These are phyloP conservation scores for Rhyacichthys aspro DNA, from an alignment of 2,797 vertebrate species.

Conservation along the genomic window DNA sequence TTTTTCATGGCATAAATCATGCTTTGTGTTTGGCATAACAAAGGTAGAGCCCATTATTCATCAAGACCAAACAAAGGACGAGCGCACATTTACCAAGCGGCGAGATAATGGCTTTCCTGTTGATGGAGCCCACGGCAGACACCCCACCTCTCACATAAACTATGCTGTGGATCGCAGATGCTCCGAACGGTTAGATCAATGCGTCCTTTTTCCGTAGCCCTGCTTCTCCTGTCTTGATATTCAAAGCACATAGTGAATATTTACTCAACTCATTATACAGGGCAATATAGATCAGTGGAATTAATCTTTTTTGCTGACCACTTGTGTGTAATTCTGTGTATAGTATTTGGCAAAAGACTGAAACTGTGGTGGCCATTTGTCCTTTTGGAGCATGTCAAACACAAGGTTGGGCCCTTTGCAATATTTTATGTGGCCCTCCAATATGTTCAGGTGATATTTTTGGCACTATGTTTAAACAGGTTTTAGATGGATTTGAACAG, in stretches of 20 bases:
- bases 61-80: conserved; percentile 53
- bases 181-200: conserved; percentile 37
- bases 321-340: conserved; percentile 3
- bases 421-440: no score
- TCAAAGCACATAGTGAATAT: conserved; percentile 27
- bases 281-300: not conserved
- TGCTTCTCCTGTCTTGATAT: conserved; percentile 14
- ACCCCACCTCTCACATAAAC: not conserved
- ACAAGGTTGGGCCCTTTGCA: no score
- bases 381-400: no score
- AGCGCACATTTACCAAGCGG: conserved; percentile 42
- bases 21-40: conserved; percentile 59
- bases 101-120: conserved; percentile 57
- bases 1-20: conserved; percentile 62
- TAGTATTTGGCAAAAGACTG: no score
- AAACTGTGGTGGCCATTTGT: no score
- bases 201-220: conserved; percentile 19
- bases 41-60: conserved; percentile 62
- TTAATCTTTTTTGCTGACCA: not conserved
- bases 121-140: conserved; percentile 34
- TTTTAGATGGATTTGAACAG: no score
- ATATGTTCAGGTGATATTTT: no score
- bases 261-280: conserved; percentile 11
- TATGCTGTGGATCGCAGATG: conserved; percentile 25
- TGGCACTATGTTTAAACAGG: no score